Evolutionary conservation across 2,888 invertebrate genomes (phyloP).

Genomic region (Dastarcus helophoroides): DNA sequence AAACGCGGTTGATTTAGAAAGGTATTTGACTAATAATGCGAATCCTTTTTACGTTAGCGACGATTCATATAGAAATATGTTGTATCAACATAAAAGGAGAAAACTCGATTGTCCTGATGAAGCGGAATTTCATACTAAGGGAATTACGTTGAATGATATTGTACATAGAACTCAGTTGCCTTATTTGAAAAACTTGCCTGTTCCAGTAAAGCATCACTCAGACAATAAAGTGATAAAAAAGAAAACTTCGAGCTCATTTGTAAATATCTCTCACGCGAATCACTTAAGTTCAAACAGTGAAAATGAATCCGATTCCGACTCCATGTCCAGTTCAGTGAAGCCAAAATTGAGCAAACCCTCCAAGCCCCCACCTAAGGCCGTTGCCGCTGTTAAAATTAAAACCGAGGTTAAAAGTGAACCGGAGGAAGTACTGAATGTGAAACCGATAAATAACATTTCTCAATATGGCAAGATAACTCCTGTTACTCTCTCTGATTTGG

Average conservation of each 20-base stretch:
- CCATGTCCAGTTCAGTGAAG: constrained; percentile 18
- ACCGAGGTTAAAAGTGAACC: constrained; percentile 12
- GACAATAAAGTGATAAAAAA: constrained; percentile 15
- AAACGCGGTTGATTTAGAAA: constrained; percentile 34
- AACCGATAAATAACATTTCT: constrained; percentile 14
- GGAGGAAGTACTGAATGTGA: constrained; percentile 12
- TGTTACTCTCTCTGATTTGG: constrained; percentile 42
- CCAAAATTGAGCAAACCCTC: constrained; percentile 6
- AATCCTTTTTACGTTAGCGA: constrained; percentile 46
- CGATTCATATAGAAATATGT: constrained; percentile 55
- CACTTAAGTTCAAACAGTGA: constrained; percentile 29
- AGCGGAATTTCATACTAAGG: constrained; percentile 65
- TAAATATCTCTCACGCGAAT: constrained; percentile 3
- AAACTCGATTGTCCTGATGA: constrained; percentile 60
- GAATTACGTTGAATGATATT: constrained; percentile 63
- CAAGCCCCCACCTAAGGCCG: constrained; percentile 12
- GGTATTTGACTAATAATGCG: constrained; percentile 30
- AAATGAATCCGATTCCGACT: constrained; percentile 28
- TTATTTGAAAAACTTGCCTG: constrained; percentile 30
- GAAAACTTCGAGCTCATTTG: constrained; percentile 11
- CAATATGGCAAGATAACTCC: constrained; percentile 26
- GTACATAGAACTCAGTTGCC: constrained; percentile 39
- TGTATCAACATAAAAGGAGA: constrained; percentile 58
- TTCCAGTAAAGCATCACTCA: constrained; percentile 22
- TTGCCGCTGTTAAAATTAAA: constrained; percentile 11